A percentile compares a stretch with the other conserved stretches of the same genome.
Conservation (phyloP, 2,113 vertebrate genomes). For the Anas platyrhynchos region DNA sequence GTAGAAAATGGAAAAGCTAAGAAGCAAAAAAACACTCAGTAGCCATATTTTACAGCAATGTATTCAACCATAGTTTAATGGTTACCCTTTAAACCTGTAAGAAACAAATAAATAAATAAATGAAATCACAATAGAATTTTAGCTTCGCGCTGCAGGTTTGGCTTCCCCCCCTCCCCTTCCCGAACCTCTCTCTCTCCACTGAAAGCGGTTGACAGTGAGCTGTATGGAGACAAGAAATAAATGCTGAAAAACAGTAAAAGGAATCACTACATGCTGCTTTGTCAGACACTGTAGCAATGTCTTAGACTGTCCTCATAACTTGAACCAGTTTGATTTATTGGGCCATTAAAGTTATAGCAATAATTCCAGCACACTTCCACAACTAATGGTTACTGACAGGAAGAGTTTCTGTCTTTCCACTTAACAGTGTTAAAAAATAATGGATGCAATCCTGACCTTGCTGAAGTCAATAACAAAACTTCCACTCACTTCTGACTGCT, state of each 20-base stretch:
- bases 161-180: not conserved
- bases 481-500: not conserved
- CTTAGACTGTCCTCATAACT: not conserved
- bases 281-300: not conserved
- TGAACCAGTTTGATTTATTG: not conserved
- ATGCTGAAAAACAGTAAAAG: not conserved
- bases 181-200: not conserved
- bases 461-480: not conserved
- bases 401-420: not conserved
- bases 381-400: not conserved
- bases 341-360: not conserved
- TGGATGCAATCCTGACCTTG: not conserved
- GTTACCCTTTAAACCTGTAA: not conserved
- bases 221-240: not conserved
- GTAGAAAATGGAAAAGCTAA: conserved; percentile 63
- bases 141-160: not conserved
- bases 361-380: not conserved
- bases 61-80: not conserved
- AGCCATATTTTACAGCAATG: conserved; percentile 35
- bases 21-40: conserved; percentile 48
- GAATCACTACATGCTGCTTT: not conserved
- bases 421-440: not conserved
- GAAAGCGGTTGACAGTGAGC: not conserved
- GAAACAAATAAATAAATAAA: not conserved
- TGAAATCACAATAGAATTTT: not conserved